Base-by-base conservation (phyloP, 2,113 vertebrate species). In the Perccottus glenii region DNA sequence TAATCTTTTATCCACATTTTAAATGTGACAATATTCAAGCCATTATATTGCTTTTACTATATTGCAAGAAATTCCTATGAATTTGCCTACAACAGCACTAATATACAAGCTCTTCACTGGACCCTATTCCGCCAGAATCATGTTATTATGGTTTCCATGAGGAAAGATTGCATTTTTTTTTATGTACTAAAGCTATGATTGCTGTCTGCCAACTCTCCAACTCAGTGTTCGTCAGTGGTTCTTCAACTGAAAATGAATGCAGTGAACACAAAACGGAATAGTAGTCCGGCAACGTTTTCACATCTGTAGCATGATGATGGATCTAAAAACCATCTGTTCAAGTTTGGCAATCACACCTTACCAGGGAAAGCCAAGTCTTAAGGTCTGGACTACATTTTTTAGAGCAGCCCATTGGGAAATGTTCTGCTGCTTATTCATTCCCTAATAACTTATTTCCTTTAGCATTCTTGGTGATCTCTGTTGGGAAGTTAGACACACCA, bases 11-110 rank as follows among this genome's bases (percentile, higher is more conserved):
- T 82, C 76, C 81, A 77, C 69, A 80, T 82, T 84, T 85, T 58
- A 45, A 84, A 85, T 75, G 67, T 76, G 80, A 89, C 75, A 75
- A 70, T 60, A 75, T 71, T 81, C 12, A 19, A 77, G 69, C 86
- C 58, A 47, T 79, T 77, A 84, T 91, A 91, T 91, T 91, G 90
- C 90, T 91, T 91, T 85, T 63, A 85, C 87, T 81, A 87, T 89
- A 90, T 89, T 91, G 90, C 88, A 78, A 91, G 79, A 79, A 83
- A 79, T 84, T 88, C 85, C 79, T 87, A 86, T 82, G 67, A 81
- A 65, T 68, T 85, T 85, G 83, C 83, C 80, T 75, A 85, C 69
- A 78, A 76, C 64, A 64, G 82, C 81, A 75, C 79, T 86, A 82
- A 81, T 40, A 83, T 81, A 85, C 58, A 86, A 84, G 78, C 76